Base-by-base conservation (phyloP, 2,888 invertebrate genomes). In the Mesopsocus fuscifrons region DNA sequence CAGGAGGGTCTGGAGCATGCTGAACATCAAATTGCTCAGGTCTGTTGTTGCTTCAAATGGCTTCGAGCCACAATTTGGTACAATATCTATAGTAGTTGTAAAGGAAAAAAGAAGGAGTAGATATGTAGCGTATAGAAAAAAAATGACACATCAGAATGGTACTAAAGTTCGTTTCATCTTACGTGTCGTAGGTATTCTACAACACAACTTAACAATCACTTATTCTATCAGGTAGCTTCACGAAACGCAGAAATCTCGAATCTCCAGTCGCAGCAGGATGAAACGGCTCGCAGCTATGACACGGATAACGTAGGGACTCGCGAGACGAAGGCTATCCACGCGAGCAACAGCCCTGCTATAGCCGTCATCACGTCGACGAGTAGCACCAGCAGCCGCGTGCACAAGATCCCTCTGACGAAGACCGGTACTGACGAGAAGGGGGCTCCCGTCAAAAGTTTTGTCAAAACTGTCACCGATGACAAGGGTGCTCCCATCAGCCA, bases 281-380 rank as follows among this genome's bases (percentile, higher is more conserved):
- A 38, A 17, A 38, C 38, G 6, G 17, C 38, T 17, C 38, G 38
- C 4, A 38, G 21, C 13, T 17, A 38, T 20, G 38, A 38, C 8
- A 9, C 21, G n/a, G 15, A 16, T 9, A n/a, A 38, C 20, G 5
- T 20, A 4, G 9, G 17, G 17, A 13, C 17, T 11, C 3, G 38
- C 6, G 38, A 38, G 21, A 38, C 38, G 3, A 38, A 48, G 13
- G 31, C 22, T 16, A 34, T 43, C 41, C 41, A 23, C 11, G 34
- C 41, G 17, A 26, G 16, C 9, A 44, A 44, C 33, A 49, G 48
- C 26, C 50, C 50, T 3, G 46, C 49, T 3, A 44, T 51, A 3
- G 50, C 51, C 13, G 45, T 52, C 11, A 46, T 52, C 20, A 49
- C 51, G 21, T 49, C 50, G n/a, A 52, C 51, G 4, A 50, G 50